These are phyloP conservation scores for Scatophagus argus DNA, from an alignment of 2,113 vertebrate species.

Conservation along the genomic window DNA sequence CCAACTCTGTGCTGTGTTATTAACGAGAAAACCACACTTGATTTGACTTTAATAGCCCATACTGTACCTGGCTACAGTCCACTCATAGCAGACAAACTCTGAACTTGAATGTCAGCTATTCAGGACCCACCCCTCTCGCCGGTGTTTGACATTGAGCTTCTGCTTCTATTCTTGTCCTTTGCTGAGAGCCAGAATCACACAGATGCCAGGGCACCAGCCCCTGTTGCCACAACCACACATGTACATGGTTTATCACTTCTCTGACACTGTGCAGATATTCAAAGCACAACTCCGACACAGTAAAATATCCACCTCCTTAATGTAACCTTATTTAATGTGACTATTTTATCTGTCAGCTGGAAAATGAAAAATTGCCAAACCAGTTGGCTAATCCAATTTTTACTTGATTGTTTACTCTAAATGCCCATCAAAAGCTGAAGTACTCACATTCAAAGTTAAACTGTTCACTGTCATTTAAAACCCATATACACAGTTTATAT, in stretches of 20 bases:
- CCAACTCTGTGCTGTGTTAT: not conserved
- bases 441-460: not conserved
- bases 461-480: not conserved
- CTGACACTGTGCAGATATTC: constrained; percentile 20
- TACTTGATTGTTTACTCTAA: not conserved
- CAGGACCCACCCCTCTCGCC: constrained; percentile 24
- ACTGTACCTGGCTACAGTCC: constrained; percentile 30
- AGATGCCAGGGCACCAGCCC: constrained; percentile 58
- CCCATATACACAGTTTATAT: no score
- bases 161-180: constrained; percentile 76
- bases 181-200: constrained; percentile 71
- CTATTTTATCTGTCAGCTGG: not conserved
- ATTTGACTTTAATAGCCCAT: not conserved
- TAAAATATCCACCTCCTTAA: constrained; percentile 10
- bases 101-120: constrained; percentile 64
- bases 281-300: constrained; percentile 10
- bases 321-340: constrained; percentile 4
- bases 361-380: not conserved
- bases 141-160: constrained; percentile 73
- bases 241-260: constrained; percentile 37
- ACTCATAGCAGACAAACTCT: constrained; percentile 29
- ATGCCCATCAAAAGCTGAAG: not conserved
- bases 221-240: constrained; percentile 44
- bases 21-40: constrained; percentile 5
- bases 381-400: not conserved